A percentile compares a stretch with the other conserved stretches of the same genome.
phyloP scores from a whole-genome alignment of 1,140 invertebrate genomes.

The Drosophila ohnishii region DNA sequence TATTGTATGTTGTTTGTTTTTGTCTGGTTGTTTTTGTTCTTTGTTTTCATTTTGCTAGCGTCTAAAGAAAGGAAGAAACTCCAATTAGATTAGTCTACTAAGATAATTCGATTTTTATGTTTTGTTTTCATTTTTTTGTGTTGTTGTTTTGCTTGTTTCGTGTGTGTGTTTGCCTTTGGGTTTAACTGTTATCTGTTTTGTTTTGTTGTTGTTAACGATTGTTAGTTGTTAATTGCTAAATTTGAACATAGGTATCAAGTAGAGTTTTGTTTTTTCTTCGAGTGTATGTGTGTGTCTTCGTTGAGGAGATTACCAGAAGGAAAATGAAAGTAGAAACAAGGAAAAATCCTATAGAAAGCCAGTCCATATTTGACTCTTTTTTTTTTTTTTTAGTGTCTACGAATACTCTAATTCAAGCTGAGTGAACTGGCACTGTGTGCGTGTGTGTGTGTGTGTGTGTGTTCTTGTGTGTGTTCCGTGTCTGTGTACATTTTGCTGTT shows the following conservation, averaged over 20 bases:
- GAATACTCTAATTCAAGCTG: constrained; percentile 58
- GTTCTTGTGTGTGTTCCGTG: constrained; percentile 29
- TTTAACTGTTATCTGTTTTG: constrained; percentile 21
- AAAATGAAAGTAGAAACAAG: constrained; percentile 61
- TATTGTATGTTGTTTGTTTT: constrained; percentile 69
- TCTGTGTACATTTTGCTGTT: constrained; percentile 70
- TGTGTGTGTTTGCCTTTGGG: constrained; percentile 14
- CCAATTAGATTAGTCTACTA: constrained; percentile 80
- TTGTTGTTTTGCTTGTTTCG: constrained; percentile 18
- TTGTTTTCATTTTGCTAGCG: constrained; percentile 62
- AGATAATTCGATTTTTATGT: constrained; percentile 71
- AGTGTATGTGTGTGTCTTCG: constrained; percentile 47
- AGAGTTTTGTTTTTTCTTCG: constrained; percentile 57
- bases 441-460: constrained; percentile 15
- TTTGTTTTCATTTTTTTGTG: constrained; percentile 38
- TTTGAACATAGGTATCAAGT: constrained; percentile 81
- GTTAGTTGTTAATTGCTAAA: constrained; percentile 78
- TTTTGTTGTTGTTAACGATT: constrained; percentile 60
- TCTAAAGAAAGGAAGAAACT: constrained; percentile 81
- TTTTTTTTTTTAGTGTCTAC: constrained; percentile 44
- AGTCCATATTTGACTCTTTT: constrained; percentile 37
- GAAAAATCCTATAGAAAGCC: constrained; percentile 36
- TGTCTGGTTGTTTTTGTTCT: constrained; percentile 49
- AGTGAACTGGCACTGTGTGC: constrained; percentile 53
- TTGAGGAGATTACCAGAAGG: constrained; percentile 53